These are phyloP conservation scores for Troilus luridus DNA, from an alignment of 2,888 invertebrate genomes.

Conservation along the genomic window DNA sequence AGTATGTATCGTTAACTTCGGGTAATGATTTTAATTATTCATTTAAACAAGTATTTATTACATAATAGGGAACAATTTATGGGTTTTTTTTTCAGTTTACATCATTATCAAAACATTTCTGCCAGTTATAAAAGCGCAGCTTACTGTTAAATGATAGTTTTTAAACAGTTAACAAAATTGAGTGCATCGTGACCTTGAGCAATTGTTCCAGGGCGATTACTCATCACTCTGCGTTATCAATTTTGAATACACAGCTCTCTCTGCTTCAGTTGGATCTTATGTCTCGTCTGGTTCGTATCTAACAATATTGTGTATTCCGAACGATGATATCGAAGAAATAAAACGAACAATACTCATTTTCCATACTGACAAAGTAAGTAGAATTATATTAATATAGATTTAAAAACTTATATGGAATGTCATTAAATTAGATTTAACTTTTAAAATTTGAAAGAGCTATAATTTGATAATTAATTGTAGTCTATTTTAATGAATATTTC, in stretches of 20 bases:
- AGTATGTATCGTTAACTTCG: neutral
- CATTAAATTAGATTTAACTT: neutral
- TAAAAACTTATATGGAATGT: neutral
- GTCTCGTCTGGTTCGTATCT: neutral
- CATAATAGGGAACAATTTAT: neutral
- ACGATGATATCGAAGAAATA: neutral
- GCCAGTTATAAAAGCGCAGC: neutral
- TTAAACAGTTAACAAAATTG: neutral
- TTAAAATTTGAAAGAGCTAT: neutral
- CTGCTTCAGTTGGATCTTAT: neutral
- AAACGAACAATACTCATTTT: neutral
- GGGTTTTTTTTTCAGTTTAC: neutral
- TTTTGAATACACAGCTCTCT: neutral
- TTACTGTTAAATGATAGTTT: neutral
- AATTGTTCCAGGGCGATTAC: slow-evolving; percentile 1
- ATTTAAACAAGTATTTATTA: too few species aligned
- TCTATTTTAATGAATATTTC: too few species aligned
- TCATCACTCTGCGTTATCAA: neutral
- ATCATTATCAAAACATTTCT: neutral
- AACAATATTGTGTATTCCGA: neutral
- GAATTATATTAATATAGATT: neutral
- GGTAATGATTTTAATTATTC: neutral
- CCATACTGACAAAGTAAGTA: neutral
- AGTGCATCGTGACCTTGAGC: neutral
- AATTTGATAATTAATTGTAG: neutral